Evolutionary conservation across 1,140 invertebrate species (phyloP).

Genomic region (Formica selysi): DNA sequence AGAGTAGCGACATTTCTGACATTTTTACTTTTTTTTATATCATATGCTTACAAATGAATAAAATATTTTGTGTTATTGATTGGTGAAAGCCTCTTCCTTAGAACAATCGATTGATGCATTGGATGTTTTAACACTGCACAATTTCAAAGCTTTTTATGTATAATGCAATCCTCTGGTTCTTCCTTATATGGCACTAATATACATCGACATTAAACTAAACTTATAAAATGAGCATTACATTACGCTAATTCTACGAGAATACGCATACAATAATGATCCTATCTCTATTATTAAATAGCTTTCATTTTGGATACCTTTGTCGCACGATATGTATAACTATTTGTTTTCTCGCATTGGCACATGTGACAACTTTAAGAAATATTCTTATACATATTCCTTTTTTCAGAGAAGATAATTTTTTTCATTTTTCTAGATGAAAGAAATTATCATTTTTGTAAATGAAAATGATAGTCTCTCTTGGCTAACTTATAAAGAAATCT

Average conservation of each 20-base stretch:
- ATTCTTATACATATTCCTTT: neutral
- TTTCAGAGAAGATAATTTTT: conserved; percentile 5
- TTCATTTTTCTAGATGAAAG: neutral
- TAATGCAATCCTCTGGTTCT: neutral
- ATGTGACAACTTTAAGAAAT: neutral
- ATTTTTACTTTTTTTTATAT: conserved; percentile 28
- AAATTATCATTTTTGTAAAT: too few species aligned
- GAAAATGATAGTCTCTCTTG: too few species aligned
- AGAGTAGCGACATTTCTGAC: conserved; percentile 9
- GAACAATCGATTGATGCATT: neutral
- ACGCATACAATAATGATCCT: conserved; percentile 64
- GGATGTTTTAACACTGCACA: neutral
- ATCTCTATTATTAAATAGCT: conserved; percentile 32
- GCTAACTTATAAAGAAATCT: conserved; percentile 34
- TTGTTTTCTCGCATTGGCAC: conserved; percentile 61
- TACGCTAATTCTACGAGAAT: conserved; percentile 51
- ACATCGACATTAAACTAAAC: conserved; percentile 44
- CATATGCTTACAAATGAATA: conserved; percentile 37
- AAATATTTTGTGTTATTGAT: neutral
- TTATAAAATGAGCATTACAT: conserved; percentile 54
- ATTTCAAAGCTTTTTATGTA: neutral
- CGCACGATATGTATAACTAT: conserved; percentile 44
- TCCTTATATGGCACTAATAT: conserved; percentile 32
- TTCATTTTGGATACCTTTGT: conserved; percentile 59
- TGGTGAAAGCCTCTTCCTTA: neutral